These are phyloP conservation scores for Dicrostonyx torquatus DNA, from an alignment of 2,797 vertebrate genomes.

Conservation along the genomic window DNA sequence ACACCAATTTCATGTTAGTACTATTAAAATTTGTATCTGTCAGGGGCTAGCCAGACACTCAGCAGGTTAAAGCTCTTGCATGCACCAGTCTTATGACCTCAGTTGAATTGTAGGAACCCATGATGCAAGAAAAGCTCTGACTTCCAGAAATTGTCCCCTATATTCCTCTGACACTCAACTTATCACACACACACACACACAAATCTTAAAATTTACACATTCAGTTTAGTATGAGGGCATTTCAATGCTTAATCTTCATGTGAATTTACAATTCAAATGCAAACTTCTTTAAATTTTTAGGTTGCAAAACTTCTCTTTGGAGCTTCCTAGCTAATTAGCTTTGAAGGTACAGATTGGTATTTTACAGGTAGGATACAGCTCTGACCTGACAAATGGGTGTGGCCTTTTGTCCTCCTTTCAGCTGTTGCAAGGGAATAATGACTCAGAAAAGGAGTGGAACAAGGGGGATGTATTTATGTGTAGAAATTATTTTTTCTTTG, in stretches of 20 bases:
- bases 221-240: background rate
- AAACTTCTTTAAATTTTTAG: slow-evolving; percentile 30
- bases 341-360: background rate
- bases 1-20: background rate
- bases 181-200: background rate
- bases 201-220: background rate
- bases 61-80: background rate
- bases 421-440: background rate
- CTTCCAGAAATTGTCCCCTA: background rate
- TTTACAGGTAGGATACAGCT: background rate
- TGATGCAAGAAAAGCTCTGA: background rate
- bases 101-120: background rate
- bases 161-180: no score
- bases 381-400: background rate
- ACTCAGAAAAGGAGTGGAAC: slow-evolving; percentile 53
- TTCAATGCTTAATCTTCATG: slow-evolving; percentile 22
- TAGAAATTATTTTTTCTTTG: slow-evolving; percentile 16
- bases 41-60: background rate
- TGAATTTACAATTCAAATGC: slow-evolving; percentile 4
- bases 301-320: background rate
- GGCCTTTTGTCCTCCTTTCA: background rate
- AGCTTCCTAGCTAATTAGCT: background rate
- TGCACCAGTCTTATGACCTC: background rate
- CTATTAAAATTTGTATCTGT: background rate
- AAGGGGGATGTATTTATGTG: background rate